Conservation (phyloP, 2,797 vertebrate genomes). For the Lindbergichthys nudifrons region DNA sequence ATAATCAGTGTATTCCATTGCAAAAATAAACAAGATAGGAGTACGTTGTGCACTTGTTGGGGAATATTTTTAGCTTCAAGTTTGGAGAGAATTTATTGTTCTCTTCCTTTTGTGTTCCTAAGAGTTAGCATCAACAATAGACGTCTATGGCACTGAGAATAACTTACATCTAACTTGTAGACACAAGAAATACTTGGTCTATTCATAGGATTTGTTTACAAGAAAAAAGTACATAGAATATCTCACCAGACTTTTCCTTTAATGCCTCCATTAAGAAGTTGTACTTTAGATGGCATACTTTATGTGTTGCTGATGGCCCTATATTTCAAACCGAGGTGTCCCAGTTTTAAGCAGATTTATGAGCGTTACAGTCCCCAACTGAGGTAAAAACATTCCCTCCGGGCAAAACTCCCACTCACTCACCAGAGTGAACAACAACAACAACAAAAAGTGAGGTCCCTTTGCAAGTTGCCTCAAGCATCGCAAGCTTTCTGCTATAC, state of each 20-base stretch:
- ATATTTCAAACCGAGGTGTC: conserved; percentile 73
- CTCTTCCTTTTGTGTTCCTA: not conserved
- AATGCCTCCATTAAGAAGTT: conserved; percentile 20
- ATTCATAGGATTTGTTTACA: conserved; percentile 19
- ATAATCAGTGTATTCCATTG: not conserved
- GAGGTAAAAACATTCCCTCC: conserved; percentile 74
- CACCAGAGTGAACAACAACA: conserved; percentile 67
- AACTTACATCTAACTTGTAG: not conserved
- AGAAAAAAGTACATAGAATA: conserved; percentile 7
- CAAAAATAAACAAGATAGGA: not conserved
- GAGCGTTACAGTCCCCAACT: conserved; percentile 68
- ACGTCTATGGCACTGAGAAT: not conserved
- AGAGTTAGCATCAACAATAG: not conserved
- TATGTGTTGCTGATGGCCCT: conserved; percentile 46
- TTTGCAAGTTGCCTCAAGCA: conserved; percentile 65
- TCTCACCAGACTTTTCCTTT: conserved; percentile 1
- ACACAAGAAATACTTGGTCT: not conserved
- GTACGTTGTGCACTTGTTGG: not conserved
- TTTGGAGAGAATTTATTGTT: conserved; percentile 8
- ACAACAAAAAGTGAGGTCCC: conserved; percentile 66
- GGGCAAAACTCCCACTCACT: conserved; percentile 76
- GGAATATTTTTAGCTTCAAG: not conserved
- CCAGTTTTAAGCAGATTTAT: conserved; percentile 79
- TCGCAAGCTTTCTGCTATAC: conserved; percentile 31
- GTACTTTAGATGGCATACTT: conserved; percentile 41